phyloP scores from a whole-genome alignment of 2,113 vertebrate species.

The Cercopithecus mona region DNA sequence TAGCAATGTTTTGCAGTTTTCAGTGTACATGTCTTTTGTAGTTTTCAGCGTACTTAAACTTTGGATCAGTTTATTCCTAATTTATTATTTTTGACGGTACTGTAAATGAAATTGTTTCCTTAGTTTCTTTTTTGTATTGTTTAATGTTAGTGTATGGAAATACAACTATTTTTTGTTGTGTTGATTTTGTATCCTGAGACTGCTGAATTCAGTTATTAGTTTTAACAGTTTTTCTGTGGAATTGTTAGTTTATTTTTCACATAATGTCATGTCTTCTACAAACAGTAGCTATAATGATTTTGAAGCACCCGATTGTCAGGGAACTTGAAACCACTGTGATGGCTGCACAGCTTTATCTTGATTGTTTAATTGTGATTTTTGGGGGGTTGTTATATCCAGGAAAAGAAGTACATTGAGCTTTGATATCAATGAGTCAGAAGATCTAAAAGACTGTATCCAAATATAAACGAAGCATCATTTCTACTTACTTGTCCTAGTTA shows the following conservation, averaged over 20 bases:
- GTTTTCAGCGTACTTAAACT: neutral
- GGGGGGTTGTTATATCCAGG: neutral
- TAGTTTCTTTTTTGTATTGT: neutral
- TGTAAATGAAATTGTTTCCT: neutral
- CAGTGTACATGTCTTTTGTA: neutral
- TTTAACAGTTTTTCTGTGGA: neutral
- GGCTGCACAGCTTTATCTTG: neutral
- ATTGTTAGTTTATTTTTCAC: neutral
- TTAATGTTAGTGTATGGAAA: neutral
- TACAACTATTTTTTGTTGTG: neutral
- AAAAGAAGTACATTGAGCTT: constrained; percentile 37
- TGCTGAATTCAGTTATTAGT: neutral
- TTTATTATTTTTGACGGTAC: neutral
- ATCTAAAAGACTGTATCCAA: constrained; percentile 15
- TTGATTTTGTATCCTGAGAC: constrained; percentile 14
- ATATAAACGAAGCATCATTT: constrained; percentile 38
- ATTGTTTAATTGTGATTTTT: neutral
- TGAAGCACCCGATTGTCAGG: neutral
- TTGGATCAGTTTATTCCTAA: neutral
- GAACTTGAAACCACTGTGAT: neutral
- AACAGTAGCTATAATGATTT: constrained; percentile 5
- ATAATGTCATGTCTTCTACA: neutral
- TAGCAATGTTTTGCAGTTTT: neutral
- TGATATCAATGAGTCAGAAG: constrained; percentile 36
- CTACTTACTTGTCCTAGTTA: constrained; percentile 51